These are phyloP conservation scores for Aurelia aurita DNA, from an alignment of 30 jellyfish, hydroid and myxozoan species.

Conservation along the genomic window DNA sequence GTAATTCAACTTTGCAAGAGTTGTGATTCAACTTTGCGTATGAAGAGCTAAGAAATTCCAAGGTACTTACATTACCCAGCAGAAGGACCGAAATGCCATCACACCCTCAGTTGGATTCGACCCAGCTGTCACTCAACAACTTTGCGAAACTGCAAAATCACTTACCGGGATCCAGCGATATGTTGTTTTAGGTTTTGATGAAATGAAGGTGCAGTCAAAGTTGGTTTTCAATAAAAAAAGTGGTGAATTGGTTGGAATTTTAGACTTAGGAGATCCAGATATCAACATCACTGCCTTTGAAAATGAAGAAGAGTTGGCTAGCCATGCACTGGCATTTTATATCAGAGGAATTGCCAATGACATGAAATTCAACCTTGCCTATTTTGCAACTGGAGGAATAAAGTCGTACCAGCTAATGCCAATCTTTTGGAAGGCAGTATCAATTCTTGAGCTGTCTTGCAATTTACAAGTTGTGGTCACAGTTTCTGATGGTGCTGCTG, in stretches of 20 bases:
- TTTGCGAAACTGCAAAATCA: constrained; percentile 3
- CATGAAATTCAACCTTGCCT: constrained; percentile 39
- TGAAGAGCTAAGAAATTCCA: constrained; percentile 40
- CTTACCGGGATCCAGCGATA: constrained; percentile 38
- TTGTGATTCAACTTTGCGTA: too few species aligned
- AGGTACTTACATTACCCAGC: constrained; percentile 33
- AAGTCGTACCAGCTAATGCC: constrained; percentile 70
- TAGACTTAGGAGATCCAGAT: constrained; percentile 65
- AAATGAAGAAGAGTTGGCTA: constrained; percentile 42
- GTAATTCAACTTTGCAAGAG: too few species aligned
- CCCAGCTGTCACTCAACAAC: constrained; percentile 32
- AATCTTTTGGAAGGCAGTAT: constrained; percentile 65
- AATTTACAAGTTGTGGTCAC: constrained; percentile 63
- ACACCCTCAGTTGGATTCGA: constrained; percentile 63
- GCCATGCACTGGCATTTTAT: constrained; percentile 53
- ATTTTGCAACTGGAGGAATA: constrained; percentile 55
- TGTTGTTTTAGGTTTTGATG: constrained; percentile 49
- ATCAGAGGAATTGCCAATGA: constrained; percentile 49
- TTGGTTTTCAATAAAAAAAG: constrained; percentile 48
- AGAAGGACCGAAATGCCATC: constrained; percentile 51
- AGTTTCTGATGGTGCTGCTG: constrained; percentile 72
- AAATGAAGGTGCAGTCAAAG: constrained; percentile 51
- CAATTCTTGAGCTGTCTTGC: constrained; percentile 60
- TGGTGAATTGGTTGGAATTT: constrained; percentile 53
- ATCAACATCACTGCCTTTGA: constrained; percentile 40